Conservation (phyloP, 2,113 vertebrate genomes). For the Chamaetylas fuelleborni region DNA sequence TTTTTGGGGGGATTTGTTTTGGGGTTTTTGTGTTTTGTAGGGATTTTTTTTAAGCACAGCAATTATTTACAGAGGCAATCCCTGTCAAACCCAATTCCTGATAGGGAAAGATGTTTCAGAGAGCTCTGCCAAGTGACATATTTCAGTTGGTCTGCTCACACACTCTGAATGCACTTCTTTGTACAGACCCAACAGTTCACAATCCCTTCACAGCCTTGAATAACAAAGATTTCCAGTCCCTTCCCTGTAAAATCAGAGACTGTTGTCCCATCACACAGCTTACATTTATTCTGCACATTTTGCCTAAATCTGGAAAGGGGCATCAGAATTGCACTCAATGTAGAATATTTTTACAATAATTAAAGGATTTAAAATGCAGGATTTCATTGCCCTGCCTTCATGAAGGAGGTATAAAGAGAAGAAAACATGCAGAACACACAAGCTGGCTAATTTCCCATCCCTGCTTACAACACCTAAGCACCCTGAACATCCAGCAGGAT, state of each 20-base stretch:
- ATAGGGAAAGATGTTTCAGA: neutral
- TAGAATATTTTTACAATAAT: neutral
- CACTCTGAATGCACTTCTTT: neutral
- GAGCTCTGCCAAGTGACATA: neutral
- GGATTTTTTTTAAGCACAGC: neutral
- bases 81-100: neutral
- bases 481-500: neutral
- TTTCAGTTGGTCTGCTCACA: neutral
- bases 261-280: neutral
- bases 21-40: neutral
- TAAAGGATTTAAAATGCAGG: neutral
- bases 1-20: neutral
- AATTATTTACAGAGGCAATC: neutral
- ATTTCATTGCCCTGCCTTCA: neutral
- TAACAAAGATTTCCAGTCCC: neutral
- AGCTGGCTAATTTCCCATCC: neutral
- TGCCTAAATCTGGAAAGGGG: rapidly evolving
- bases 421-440: neutral
- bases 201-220: neutral
- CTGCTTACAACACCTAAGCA: neutral
- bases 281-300: neutral
- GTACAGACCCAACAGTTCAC: neutral
- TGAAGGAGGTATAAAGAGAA: neutral
- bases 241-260: neutral
- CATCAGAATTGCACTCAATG: neutral